These are phyloP conservation scores for Struthidea cinerea DNA, from an alignment of 2,113 vertebrate species.

Conservation along the genomic window DNA sequence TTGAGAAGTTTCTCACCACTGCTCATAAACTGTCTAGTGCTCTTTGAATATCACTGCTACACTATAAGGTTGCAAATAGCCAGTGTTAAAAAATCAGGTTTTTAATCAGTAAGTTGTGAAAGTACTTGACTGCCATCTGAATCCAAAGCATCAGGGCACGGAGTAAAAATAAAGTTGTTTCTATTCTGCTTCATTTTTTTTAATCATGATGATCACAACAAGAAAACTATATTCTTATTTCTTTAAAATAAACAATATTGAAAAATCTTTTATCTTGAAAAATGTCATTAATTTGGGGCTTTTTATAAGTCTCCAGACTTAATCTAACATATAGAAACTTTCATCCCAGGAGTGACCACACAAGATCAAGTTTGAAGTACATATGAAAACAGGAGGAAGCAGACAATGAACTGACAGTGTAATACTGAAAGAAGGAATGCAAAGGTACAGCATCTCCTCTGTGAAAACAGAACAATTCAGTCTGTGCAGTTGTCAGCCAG, in stretches of 20 bases:
- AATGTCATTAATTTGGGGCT: not conserved
- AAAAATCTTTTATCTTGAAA: not conserved
- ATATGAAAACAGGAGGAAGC: not conserved
- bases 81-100: not conserved
- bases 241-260: constrained; percentile 35
- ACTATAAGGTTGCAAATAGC: not conserved
- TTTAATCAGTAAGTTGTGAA: not conserved
- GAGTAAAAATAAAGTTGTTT: not conserved
- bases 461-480: not conserved
- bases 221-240: not conserved
- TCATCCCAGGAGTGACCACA: not conserved
- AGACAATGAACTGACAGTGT: not conserved
- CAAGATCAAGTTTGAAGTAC: not conserved
- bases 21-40: not conserved
- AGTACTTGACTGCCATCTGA: not conserved
- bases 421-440: not conserved
- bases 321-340: not conserved
- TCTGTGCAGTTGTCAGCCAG: not conserved
- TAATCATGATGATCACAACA: not conserved
- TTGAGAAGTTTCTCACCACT: not conserved
- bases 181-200: constrained; percentile 19
- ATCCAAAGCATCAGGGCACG: not conserved
- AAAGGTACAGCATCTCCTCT: not conserved
- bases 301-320: not conserved
- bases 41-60: not conserved